These are phyloP conservation scores for Synanthedon andrenaeformis DNA, from an alignment of 2,888 invertebrate genomes.

Conservation along the genomic window DNA sequence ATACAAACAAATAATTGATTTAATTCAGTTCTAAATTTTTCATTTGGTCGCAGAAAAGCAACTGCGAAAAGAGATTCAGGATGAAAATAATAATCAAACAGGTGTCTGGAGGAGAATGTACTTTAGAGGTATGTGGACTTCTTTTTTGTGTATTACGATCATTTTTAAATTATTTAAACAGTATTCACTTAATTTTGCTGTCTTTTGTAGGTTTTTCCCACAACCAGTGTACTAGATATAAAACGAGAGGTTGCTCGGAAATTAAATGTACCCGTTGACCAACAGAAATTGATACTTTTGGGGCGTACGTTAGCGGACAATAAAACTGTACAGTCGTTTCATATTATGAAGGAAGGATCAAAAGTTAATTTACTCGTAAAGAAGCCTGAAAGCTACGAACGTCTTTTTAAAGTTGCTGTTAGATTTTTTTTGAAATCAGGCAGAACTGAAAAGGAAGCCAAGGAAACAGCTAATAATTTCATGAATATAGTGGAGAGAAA, in stretches of 20 bases:
- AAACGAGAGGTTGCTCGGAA: conserved; percentile 75
- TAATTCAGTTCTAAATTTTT: too few species aligned
- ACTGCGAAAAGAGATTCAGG: conserved; percentile 10
- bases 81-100: conserved; percentile 83
- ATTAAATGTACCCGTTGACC: conserved; percentile 74
- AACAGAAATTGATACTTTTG: conserved; percentile 78
- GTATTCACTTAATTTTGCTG: background rate
- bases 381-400: conserved; percentile 62
- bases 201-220: conserved; percentile 59
- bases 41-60: too few species aligned
- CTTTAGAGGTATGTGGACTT: conserved; percentile 66
- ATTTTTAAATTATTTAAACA: too few species aligned
- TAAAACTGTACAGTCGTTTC: conserved; percentile 76
- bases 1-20: too few species aligned
- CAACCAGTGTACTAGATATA: conserved; percentile 74
- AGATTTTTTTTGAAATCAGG: conserved; percentile 73
- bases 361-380: conserved; percentile 79
- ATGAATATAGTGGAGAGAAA: conserved; percentile 66
- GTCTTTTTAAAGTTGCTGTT: conserved; percentile 68
- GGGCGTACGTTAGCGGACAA: conserved; percentile 81
- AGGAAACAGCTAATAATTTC: conserved; percentile 69
- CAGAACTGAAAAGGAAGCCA: conserved; percentile 73
- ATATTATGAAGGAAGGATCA: conserved; percentile 79
- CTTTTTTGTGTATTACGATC: too few species aligned
- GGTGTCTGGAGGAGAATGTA: conserved; percentile 78